Conservation (phyloP, 2,797 vertebrate genomes). For the Alectoris magna region DNA sequence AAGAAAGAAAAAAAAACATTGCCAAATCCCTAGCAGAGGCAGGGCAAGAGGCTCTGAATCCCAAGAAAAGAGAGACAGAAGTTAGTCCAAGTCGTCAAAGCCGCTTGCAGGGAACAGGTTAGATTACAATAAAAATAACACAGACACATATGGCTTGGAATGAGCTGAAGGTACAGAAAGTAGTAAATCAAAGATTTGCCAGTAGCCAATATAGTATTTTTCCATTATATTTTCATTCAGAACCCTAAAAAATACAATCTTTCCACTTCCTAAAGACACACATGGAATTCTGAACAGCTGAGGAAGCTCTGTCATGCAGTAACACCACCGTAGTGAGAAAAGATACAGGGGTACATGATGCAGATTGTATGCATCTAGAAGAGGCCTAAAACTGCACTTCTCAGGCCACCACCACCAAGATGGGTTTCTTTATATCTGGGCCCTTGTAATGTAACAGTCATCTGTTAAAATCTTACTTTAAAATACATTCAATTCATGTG, state of each 20-base stretch:
- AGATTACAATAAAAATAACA: background rate
- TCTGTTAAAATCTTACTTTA: background rate
- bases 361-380: rapidly evolving
- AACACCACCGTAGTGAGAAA: background rate
- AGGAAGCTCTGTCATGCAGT: background rate
- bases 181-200: background rate
- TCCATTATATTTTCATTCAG: background rate
- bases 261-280: background rate
- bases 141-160: background rate
- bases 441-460: rapidly evolving
- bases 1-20: background rate
- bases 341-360: background rate
- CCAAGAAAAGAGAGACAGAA: background rate
- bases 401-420: background rate
- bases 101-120: background rate
- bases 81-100: background rate
- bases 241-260: background rate
- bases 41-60: background rate
- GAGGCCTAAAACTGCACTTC: background rate
- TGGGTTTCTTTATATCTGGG: background rate
- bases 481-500: background rate
- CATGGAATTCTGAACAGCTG: background rate
- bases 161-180: background rate
- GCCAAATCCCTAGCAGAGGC: background rate
- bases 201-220: background rate